Evolutionary conservation across 2,113 vertebrate genomes (phyloP).

Genomic region (Brachyhypopomus occidentalis): DNA sequence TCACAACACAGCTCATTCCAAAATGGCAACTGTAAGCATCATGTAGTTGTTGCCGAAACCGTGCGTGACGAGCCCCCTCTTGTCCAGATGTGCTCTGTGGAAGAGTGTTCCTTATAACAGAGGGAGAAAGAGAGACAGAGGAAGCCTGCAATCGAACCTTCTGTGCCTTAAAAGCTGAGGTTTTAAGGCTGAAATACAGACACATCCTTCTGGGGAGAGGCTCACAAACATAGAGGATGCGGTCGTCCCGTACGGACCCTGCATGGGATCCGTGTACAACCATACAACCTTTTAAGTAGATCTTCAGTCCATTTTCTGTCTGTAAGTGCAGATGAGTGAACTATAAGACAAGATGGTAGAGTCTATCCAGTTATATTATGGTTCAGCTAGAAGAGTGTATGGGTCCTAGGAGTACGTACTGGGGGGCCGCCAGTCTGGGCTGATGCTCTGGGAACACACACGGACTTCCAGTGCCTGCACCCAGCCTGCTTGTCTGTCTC

Average conservation of each 20-base stretch:
- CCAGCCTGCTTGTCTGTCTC: neutral
- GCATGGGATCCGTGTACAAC: neutral
- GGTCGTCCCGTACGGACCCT: constrained; percentile 17
- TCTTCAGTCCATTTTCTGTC: neutral
- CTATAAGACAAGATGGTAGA: too few species aligned
- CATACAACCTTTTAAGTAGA: constrained; percentile 10
- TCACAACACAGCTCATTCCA: constrained; percentile 35
- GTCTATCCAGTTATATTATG: neutral
- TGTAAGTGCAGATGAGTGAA: too few species aligned
- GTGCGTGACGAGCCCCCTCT: neutral
- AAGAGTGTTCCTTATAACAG: neutral
- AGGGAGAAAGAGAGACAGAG: neutral
- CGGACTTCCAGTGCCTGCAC: neutral
- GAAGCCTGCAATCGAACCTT: neutral
- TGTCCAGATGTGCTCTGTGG: constrained; percentile 3
- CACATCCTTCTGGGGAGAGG: neutral
- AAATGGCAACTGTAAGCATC: constrained; percentile 21
- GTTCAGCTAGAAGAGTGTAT: neutral
- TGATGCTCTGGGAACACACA: neutral
- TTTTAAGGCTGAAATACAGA: neutral
- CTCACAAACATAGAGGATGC: constrained; percentile 27
- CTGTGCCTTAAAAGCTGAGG: neutral
- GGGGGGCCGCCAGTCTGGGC: neutral
- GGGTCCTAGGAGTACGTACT: neutral
- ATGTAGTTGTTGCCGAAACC: constrained; percentile 29